Percentiles rank a stretch among this genome's conserved stretches.
Evolutionary conservation across 2,888 invertebrate species (phyloP).

Genomic region (Leptura quadrifasciata): DNA sequence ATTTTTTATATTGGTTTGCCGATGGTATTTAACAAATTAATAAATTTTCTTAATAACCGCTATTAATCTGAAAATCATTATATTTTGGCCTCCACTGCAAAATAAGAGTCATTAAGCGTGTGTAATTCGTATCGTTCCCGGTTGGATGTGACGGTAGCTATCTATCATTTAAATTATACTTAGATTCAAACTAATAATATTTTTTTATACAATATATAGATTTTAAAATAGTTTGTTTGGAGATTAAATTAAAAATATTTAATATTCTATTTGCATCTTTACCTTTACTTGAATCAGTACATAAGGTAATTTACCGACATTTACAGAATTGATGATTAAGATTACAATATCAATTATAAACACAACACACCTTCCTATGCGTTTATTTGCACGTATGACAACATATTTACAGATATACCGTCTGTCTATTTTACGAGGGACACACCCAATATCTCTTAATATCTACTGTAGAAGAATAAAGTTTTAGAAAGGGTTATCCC

Average conservation of each 20-base stretch:
- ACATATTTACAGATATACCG: too few relatives aligned
- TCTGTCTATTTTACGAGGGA: too few relatives aligned
- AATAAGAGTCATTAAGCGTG: conserved; percentile 3
- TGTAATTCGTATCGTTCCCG: neutral
- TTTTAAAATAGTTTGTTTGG: too few relatives aligned
- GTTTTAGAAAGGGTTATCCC: too few relatives aligned
- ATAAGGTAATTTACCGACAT: neutral
- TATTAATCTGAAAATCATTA: conserved; percentile 56
- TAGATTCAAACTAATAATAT: too few relatives aligned
- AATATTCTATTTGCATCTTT: too few relatives aligned
- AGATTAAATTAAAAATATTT: too few relatives aligned
- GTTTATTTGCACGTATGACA: neutral
- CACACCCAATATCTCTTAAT: too few relatives aligned
- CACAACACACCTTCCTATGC: neutral
- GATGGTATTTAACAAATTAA: conserved; percentile 57
- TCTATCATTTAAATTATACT: too few relatives aligned
- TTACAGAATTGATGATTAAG: neutral
- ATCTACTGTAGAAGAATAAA: too few relatives aligned
- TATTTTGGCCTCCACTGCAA: conserved; percentile 21
- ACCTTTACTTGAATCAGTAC: neutral
- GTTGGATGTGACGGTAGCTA: neutral
- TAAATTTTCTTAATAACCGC: conserved; percentile 59
- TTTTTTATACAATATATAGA: too few relatives aligned
- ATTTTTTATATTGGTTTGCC: conserved; percentile 60
- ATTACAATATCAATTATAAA: neutral